Evolutionary conservation across 2,888 invertebrate genomes (phyloP).

Genomic region (Stenchaetothrips biformis): DNA sequence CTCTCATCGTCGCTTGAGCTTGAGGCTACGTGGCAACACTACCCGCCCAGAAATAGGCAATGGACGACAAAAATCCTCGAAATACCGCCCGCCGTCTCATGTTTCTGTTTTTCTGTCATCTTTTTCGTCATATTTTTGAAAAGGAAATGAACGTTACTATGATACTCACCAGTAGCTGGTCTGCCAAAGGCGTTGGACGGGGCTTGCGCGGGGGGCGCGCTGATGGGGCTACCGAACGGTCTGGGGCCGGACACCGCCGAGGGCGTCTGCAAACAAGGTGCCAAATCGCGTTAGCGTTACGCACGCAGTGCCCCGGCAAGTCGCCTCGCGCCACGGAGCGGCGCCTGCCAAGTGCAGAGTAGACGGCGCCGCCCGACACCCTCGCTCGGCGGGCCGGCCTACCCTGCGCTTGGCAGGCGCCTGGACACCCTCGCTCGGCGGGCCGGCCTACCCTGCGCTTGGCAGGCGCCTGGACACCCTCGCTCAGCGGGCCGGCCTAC

Average conservation of each 20-base stretch:
- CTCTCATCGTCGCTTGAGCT: no score
- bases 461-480: neutral
- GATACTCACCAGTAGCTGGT: constrained; percentile 45
- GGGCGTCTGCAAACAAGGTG: constrained; percentile 38
- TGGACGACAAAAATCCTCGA: no score
- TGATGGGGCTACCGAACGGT: constrained; percentile 44
- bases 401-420: no score
- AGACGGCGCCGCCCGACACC: neutral
- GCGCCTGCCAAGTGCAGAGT: neutral
- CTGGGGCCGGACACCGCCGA: constrained; percentile 45
- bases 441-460: no score
- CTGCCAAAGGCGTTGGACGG: constrained; percentile 42
- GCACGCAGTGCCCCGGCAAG: neutral
- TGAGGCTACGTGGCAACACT: no score
- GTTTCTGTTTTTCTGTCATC: no score
- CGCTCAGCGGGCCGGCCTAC: no score
- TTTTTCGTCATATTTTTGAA: neutral
- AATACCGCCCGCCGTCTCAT: no score
- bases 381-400: no score
- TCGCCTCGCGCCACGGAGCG: neutral
- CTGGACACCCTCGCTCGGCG: no score
- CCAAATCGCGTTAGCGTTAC: constrained; percentile 3
- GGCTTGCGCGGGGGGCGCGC: constrained; percentile 40
- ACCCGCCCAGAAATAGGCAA: no score
- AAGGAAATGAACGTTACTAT: neutral